A percentile compares a stretch with the other conserved stretches of the same genome.
These are phyloP conservation scores for Pentalonia nigronervosa DNA, from an alignment of 1,140 invertebrate species.

Conservation along the genomic window DNA sequence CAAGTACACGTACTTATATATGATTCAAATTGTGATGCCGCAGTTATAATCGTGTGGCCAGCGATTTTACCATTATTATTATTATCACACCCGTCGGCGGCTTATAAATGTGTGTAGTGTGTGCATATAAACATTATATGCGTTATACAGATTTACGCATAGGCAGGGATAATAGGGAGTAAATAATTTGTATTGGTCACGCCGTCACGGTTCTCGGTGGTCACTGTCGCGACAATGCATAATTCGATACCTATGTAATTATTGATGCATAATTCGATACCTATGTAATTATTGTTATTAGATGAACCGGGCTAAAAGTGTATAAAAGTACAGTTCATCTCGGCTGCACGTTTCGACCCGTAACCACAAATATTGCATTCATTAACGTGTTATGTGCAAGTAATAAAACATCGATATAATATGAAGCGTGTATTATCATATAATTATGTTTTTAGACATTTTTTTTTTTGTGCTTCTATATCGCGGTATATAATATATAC, in stretches of 20 bases:
- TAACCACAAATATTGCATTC: background rate
- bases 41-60: background rate
- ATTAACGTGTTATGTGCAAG: background rate
- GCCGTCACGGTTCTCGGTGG: background rate
- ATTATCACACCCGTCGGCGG: background rate
- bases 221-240: background rate
- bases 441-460: background rate
- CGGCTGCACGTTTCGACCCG: background rate
- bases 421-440: background rate
- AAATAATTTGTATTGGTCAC: background rate
- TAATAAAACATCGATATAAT: background rate
- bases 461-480: background rate
- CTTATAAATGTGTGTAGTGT: background rate
- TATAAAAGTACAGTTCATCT: background rate
- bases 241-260: background rate
- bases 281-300: conserved; percentile 3
- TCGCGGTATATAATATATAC: background rate
- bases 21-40: background rate
- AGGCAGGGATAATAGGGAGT: background rate
- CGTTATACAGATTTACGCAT: no score
- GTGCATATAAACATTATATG: background rate
- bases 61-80: background rate
- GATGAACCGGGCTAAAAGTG: background rate
- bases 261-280: background rate
- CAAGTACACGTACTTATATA: background rate